phyloP scores from a whole-genome alignment of 2,113 vertebrate genomes.

The Ceuthmochares aereus region DNA sequence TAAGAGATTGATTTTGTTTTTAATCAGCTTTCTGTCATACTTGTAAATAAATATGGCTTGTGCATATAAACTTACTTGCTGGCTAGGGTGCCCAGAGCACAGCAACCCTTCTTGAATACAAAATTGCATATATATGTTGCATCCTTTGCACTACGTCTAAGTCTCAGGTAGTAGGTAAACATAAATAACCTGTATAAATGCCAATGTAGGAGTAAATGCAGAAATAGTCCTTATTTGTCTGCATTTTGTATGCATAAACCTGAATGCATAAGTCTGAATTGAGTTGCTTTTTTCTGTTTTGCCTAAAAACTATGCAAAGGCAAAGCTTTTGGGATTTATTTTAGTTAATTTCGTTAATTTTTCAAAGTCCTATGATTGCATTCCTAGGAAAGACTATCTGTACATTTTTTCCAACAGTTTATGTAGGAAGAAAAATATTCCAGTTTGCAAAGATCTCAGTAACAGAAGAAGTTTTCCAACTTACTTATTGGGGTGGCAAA shows the following conservation, averaged over 20 bases:
- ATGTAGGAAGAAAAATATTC: not conserved
- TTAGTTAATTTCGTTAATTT: not conserved
- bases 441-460: not conserved
- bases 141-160: not conserved
- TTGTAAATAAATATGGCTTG: not conserved
- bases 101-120: not conserved
- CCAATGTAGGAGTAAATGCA: not conserved
- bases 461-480: not conserved
- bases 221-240: not conserved
- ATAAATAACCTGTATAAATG: not conserved
- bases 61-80: not conserved
- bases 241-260: not conserved
- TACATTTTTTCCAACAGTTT: not conserved
- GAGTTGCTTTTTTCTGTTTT: not conserved
- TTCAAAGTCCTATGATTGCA: not conserved
- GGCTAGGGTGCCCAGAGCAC: not conserved
- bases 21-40: slow-evolving; percentile 22
- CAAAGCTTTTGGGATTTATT: not conserved
- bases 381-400: not conserved
- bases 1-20: slow-evolving; percentile 29
- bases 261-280: not conserved
- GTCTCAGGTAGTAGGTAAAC: not conserved
- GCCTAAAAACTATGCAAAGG: not conserved
- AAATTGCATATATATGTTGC: not conserved
- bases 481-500: not conserved